Percentiles rank a stretch among this genome's conserved stretches.
phyloP scores from a whole-genome alignment of 2,888 invertebrate species.

The Campopleginae sp. region DNA sequence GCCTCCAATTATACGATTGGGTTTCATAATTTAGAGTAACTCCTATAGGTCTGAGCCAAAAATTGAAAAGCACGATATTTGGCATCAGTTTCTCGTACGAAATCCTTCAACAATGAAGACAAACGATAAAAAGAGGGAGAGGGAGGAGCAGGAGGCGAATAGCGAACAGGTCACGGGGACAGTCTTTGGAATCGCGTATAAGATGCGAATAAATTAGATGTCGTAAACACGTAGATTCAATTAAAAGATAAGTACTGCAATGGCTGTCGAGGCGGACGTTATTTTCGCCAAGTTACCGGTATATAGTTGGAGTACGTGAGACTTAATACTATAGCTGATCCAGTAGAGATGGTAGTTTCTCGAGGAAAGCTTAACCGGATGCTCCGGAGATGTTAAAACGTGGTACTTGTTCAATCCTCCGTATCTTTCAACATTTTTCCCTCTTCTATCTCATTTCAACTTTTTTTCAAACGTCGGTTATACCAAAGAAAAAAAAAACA shows the following conservation, averaged over 20 bases:
- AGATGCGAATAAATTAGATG: conserved; percentile 71
- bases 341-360: conserved; percentile 39
- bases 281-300: conserved; percentile 60
- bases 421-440: conserved; percentile 37
- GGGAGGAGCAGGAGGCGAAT: conserved; percentile 5
- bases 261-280: conserved; percentile 60
- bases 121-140: conserved; percentile 14
- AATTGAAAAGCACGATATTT: conserved; percentile 31
- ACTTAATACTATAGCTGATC: conserved; percentile 40
- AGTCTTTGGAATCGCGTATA: conserved; percentile 50
- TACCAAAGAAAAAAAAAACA: background rate
- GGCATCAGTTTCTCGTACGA: conserved; percentile 4
- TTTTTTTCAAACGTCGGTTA: conserved; percentile 13
- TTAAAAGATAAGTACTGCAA: conserved; percentile 72
- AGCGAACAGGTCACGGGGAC: conserved; percentile 16
- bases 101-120: conserved; percentile 16
- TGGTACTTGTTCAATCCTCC: conserved; percentile 28
- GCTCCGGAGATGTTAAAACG: conserved; percentile 40
- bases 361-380: conserved; percentile 36
- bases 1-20: background rate
- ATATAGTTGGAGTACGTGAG: conserved; percentile 25
- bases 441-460: conserved; percentile 6
- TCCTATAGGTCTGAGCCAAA: background rate
- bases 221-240: conserved; percentile 74
- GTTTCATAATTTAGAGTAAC: background rate